Percentiles rank a stretch among this genome's conserved stretches.
Conservation (phyloP, 2,113 vertebrate genomes). For the Mesitornis unicolor region DNA sequence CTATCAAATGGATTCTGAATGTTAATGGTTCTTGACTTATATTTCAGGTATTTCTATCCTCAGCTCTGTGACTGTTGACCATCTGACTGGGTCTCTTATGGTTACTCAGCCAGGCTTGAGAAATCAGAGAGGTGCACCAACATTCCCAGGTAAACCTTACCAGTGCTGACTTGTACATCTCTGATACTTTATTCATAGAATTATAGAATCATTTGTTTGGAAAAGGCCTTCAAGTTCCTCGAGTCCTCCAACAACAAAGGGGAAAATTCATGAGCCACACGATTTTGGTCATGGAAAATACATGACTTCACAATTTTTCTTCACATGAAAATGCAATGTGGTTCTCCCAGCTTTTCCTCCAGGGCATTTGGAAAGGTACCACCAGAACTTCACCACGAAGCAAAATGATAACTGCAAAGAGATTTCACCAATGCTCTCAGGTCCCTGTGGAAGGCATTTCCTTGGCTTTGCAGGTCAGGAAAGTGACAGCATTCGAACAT, state of each 20-base stretch:
- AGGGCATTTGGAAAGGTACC: neutral
- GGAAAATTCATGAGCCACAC: neutral
- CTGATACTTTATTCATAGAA: neutral
- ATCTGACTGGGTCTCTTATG: neutral
- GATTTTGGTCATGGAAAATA: neutral
- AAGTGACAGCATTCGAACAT: neutral
- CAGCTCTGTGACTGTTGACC: neutral
- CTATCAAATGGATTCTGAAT: neutral
- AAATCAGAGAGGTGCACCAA: neutral
- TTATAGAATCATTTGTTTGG: no score
- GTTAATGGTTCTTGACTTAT: neutral
- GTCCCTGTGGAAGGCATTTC: neutral
- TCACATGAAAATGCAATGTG: neutral
- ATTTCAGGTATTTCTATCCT: neutral
- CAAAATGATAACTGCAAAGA: neutral
- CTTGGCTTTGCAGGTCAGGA: neutral
- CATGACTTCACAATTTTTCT: neutral
- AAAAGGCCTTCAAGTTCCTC: no score
- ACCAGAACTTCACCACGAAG: neutral
- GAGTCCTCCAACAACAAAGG: neutral
- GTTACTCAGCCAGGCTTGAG: neutral
- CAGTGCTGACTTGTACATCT: neutral
- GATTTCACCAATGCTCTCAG: neutral
- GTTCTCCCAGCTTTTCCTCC: neutral
- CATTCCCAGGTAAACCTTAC: neutral